Evolutionary conservation across 2,888 invertebrate species (phyloP).

Genomic region (Phaonia tiefii): DNA sequence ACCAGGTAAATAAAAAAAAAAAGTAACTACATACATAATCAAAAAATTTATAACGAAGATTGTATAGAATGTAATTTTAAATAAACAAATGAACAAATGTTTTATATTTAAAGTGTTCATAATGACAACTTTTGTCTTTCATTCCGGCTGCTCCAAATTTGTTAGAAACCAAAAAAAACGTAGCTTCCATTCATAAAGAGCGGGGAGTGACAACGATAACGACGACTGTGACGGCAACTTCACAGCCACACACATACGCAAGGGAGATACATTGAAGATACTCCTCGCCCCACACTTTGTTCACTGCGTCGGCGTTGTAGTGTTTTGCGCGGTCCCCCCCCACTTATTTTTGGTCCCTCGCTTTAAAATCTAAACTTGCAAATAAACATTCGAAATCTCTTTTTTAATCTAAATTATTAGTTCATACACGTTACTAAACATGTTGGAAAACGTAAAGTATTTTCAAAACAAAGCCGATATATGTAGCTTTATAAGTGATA

Average conservation of each 20-base stretch:
- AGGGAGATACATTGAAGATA: neutral
- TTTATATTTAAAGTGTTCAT: neutral
- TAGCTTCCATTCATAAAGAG: slow-evolving; percentile 42
- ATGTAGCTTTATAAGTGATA: no score
- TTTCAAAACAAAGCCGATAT: no score
- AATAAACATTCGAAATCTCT: no score
- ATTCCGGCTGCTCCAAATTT: slow-evolving; percentile 1
- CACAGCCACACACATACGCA: no score
- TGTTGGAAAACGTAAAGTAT: no score
- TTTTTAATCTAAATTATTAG: no score
- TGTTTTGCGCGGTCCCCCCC: slow-evolving; percentile 45
- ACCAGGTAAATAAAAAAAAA: slow-evolving; percentile 50
- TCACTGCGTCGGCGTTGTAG: slow-evolving; percentile 59
- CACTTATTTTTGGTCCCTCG: no score
- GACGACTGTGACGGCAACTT: neutral
- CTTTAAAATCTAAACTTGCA: no score
- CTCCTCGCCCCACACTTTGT: slow-evolving; percentile 4
- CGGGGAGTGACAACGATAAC: slow-evolving; percentile 42
- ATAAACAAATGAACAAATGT: neutral
- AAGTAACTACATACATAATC: neutral
- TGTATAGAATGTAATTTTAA: slow-evolving; percentile 2
- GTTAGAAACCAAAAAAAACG: slow-evolving; percentile 4
- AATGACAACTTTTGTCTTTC: neutral
- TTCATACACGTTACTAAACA: no score
- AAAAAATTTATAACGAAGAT: slow-evolving; percentile 53